These are phyloP conservation scores for Hylaeus anthracinus DNA, from an alignment of 1,140 invertebrate species.

Conservation along the genomic window DNA sequence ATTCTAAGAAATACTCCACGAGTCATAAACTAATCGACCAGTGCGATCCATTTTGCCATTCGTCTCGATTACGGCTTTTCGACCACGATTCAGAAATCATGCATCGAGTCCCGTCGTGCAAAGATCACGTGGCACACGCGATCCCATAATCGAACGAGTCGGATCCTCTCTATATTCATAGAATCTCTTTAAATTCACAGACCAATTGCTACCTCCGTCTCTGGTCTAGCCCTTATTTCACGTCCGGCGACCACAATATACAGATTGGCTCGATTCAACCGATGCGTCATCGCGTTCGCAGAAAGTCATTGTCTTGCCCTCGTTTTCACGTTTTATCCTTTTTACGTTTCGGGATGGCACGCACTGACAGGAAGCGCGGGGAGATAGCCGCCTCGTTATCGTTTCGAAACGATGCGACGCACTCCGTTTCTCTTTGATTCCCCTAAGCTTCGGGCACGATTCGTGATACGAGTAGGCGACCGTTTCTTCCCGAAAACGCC, in stretches of 20 bases:
- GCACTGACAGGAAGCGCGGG: slow-evolving; percentile 58
- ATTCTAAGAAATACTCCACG: too few relatives aligned
- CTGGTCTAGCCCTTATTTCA: slow-evolving; percentile 1
- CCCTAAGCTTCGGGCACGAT: not conserved
- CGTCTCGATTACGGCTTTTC: too few relatives aligned
- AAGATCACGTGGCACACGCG: not conserved
- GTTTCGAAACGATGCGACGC: slow-evolving; percentile 24
- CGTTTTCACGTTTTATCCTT: slow-evolving; percentile 61
- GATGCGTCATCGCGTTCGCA: slow-evolving; percentile 53
- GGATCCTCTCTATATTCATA: not conserved
- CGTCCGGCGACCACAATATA: not conserved
- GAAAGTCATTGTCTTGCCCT: slow-evolving; percentile 66
- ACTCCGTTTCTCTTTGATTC: slow-evolving; percentile 18
- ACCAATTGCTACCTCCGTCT: not conserved
- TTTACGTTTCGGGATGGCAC: slow-evolving; percentile 57
- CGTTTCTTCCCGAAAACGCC: not conserved
- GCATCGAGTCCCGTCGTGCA: not conserved
- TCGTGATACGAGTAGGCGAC: not conserved
- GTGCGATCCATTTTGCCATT: too few relatives aligned
- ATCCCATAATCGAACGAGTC: not conserved
- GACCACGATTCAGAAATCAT: not conserved
- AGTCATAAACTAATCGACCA: too few relatives aligned
- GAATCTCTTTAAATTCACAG: not conserved
- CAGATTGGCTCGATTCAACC: slow-evolving; percentile 30
- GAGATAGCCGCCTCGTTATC: slow-evolving; percentile 60